Evolutionary conservation across 2,113 vertebrate species (phyloP).

Genomic region (Nanorana parkeri): DNA sequence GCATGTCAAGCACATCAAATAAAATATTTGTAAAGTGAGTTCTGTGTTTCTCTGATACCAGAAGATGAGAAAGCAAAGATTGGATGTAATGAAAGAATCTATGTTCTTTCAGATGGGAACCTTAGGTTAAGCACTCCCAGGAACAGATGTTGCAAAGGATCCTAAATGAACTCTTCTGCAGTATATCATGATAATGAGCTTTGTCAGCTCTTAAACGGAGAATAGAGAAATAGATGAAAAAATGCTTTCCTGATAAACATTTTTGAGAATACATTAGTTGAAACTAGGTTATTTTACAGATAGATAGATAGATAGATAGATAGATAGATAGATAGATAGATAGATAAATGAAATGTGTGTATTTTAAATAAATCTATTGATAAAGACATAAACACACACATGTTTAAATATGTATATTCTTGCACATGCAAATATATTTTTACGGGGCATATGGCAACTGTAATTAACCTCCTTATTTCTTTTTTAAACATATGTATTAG

Average conservation of each 20-base stretch:
- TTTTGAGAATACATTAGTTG: conserved; percentile 20
- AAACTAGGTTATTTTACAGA: conserved; percentile 1
- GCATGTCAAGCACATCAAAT: conserved; percentile 46
- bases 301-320: neutral
- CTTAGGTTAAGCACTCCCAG: conserved; percentile 50
- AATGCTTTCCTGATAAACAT: conserved; percentile 22
- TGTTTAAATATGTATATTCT: neutral
- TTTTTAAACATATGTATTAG: too few species aligned
- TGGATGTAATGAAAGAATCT: conserved; percentile 61
- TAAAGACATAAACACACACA: neutral
- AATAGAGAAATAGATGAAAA: conserved; percentile 59
- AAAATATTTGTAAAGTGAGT: conserved; percentile 53
- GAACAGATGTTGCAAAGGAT: conserved; percentile 60
- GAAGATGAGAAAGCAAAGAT: conserved; percentile 50
- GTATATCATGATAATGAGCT: conserved; percentile 69
- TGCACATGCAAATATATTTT: neutral
- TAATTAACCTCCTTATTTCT: too few species aligned
- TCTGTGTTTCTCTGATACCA: conserved; percentile 57
- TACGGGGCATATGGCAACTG: too few species aligned
- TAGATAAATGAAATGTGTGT: too few species aligned
- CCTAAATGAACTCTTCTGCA: conserved; percentile 60
- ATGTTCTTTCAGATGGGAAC: conserved; percentile 40
- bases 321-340: neutral
- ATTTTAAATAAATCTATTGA: neutral
- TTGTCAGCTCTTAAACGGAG: conserved; percentile 68